A percentile compares a stretch with the other conserved stretches of the same genome.
These are phyloP conservation scores for Ara ararauna DNA, from an alignment of 2,797 vertebrate genomes.

Conservation along the genomic window DNA sequence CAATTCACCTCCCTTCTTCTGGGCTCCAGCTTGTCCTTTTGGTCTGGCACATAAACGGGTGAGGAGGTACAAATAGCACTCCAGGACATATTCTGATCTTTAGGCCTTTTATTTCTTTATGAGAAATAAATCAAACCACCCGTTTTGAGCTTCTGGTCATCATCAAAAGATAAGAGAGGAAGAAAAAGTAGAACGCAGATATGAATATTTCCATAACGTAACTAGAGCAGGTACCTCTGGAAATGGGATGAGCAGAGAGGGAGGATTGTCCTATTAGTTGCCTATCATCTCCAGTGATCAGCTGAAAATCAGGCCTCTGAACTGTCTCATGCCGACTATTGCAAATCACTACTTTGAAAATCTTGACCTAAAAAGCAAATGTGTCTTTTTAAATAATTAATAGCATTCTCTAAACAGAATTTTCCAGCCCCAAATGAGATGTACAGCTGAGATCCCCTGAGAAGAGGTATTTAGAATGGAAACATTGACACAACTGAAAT, in stretches of 20 bases:
- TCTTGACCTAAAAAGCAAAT: slow-evolving; percentile 59
- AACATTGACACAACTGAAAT: slow-evolving; percentile 50
- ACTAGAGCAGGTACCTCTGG: slow-evolving; percentile 4
- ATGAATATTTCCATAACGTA: not conserved
- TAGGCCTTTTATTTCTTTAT: not conserved
- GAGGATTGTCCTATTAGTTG: not conserved
- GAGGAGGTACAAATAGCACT: not conserved
- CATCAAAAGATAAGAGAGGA: not conserved
- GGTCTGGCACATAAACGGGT: not conserved
- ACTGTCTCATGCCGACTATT: not conserved
- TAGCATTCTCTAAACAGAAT: slow-evolving; percentile 48
- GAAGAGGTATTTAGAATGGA: slow-evolving; percentile 53
- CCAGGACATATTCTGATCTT: not conserved
- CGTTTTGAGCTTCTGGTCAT: not conserved
- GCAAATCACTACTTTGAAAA: not conserved
- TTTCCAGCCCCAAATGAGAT: slow-evolving; percentile 53
- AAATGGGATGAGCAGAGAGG: slow-evolving; percentile 8
- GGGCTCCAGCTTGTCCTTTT: not conserved
- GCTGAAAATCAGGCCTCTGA: slow-evolving; percentile 29
- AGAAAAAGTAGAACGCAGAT: not conserved
- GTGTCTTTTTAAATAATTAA: slow-evolving; percentile 60
- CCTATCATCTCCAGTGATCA: slow-evolving; percentile 10
- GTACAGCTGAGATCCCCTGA: slow-evolving; percentile 38
- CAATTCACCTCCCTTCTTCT: not conserved
- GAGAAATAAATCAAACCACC: not conserved